Evolutionary conservation across 2,888 invertebrate species (phyloP).

Genomic region (Clepsis dumicolana): DNA sequence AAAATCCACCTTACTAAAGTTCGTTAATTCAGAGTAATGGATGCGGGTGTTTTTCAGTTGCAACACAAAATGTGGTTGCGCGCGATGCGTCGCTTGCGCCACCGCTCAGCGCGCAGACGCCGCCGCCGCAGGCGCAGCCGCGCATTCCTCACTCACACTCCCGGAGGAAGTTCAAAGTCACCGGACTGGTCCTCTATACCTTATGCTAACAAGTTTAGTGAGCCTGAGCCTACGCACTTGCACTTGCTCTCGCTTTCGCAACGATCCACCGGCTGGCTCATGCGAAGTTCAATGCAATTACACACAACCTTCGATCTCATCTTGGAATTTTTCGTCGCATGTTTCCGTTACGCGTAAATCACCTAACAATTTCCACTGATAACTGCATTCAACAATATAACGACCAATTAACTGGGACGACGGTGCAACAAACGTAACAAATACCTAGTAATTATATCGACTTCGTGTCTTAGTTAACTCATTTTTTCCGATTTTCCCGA

Average conservation of each 20-base stretch:
- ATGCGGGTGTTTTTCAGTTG: slow-evolving; percentile 56
- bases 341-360: slow-evolving; percentile 48
- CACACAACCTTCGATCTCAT: slow-evolving; percentile 51
- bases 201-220: not conserved
- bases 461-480: not conserved
- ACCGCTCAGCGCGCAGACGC: slow-evolving; percentile 8
- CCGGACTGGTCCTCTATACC: slow-evolving; percentile 27
- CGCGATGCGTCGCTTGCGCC: slow-evolving; percentile 43
- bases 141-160: slow-evolving; percentile 25
- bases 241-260: slow-evolving; percentile 31
- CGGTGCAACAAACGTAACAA: slow-evolving; percentile 9
- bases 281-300: slow-evolving; percentile 44
- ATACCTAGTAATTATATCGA: slow-evolving; percentile 13
- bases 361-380: slow-evolving; percentile 46
- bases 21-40: slow-evolving; percentile 46
- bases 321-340: slow-evolving; percentile 52
- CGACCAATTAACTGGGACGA: slow-evolving; percentile 33
- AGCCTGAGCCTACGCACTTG: slow-evolving; percentile 6
- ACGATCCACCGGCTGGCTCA: slow-evolving; percentile 9
- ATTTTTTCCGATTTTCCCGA: slow-evolving; percentile 16
- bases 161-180: slow-evolving; percentile 59
- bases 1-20: slow-evolving; percentile 26
- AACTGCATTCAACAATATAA: slow-evolving; percentile 41
- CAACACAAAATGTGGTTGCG: slow-evolving; percentile 55
- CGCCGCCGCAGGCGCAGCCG: slow-evolving; percentile 41